Evolutionary conservation across 2,888 invertebrate genomes (phyloP), one percentile per base, ranked within the genome.

Genomic region (Byasa hedistus): DNA sequence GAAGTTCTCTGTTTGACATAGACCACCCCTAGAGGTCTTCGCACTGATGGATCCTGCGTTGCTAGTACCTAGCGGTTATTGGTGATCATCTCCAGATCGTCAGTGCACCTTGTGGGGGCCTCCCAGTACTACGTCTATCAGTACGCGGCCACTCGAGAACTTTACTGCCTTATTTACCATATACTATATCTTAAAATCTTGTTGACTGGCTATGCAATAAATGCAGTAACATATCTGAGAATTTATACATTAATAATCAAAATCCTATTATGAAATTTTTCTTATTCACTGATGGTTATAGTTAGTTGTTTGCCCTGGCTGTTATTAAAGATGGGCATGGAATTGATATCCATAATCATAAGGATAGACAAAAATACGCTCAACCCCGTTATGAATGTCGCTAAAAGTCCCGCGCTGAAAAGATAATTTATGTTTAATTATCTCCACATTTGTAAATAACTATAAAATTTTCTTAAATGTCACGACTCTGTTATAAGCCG

Each of bases 241-340:
- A 2, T 19, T 19, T 3, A 19, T 15, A 19, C 44, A 44, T 44
- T 15, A 44, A 44, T 44, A 19, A 17, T 44, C 17, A 19, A 44
- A 17, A 15, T 44, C 8, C 27, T 32, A 32, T 32, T 10, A 7
- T 10, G 32, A 4, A 15, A 15, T 0, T 44, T 4, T 15, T 10
- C 15, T 55, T 36, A 62, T 79, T 97, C 97, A 74, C 92, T 92
- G 61, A 95, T 94, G 59, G 95, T 95, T 74, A 98, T 95, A 22
- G 96, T 95, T 62, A 99, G 95, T 70, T 97, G 96, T 87, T 98
- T 99, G 79, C 96, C 97, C 81, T 98, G 97, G 65, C 96, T 97
- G 87, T 96, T 99, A 88, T 99, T 99, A 86, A 99, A 99, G 77
- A 97, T 94, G 86, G 99, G 99, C 95, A 98, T 98, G 36, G 98